Conservation (phyloP, 2,797 vertebrate genomes). For the Loriculus beryllinus region DNA sequence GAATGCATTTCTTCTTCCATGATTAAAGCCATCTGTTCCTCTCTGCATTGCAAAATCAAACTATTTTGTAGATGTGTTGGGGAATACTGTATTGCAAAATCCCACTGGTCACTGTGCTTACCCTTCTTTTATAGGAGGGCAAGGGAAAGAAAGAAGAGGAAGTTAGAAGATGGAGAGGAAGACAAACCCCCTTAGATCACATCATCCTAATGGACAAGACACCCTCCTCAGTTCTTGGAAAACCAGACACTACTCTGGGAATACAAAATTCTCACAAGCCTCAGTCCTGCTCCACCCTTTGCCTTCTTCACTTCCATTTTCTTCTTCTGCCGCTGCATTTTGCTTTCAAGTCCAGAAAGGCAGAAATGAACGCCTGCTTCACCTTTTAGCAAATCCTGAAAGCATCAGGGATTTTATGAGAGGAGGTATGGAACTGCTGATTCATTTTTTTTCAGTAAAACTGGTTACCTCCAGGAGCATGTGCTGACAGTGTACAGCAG, state of each 20-base stretch:
- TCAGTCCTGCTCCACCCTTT: background rate
- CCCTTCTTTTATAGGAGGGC: background rate
- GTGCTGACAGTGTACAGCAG: background rate
- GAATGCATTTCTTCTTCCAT: background rate
- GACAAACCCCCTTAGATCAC: background rate
- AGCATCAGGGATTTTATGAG: constrained; percentile 16
- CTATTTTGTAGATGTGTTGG: background rate
- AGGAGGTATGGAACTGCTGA: background rate
- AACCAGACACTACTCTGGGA: background rate
- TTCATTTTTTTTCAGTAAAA: background rate
- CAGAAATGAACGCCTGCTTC: constrained; percentile 34
- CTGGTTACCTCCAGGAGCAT: background rate
- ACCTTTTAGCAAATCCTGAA: constrained; percentile 41
- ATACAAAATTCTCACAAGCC: constrained; percentile 42
- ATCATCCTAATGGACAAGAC: background rate
- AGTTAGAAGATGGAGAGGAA: background rate
- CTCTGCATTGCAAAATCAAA: constrained; percentile 5
- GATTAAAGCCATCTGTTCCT: constrained; percentile 8
- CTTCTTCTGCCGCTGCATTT: constrained; percentile 37
- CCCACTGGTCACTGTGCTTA: background rate
- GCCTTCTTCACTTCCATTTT: constrained; percentile 39
- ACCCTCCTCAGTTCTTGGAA: background rate
- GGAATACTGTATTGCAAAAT: background rate
- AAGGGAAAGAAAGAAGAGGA: background rate
- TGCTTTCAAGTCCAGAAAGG: background rate